Base-by-base conservation (phyloP, 2,888 invertebrate genomes). In the Agrypnus murinus region DNA sequence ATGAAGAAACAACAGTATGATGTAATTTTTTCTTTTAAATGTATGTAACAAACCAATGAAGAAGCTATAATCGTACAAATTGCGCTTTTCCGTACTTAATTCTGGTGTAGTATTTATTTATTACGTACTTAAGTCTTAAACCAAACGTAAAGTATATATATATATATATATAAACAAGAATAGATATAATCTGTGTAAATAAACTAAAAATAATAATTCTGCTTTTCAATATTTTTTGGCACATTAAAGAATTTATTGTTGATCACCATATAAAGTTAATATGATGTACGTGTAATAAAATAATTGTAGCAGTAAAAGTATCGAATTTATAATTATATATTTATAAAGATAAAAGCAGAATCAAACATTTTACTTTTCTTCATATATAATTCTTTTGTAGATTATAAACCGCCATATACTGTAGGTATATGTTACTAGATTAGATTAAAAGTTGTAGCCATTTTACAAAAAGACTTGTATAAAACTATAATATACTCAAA, bases 1-100 rank as follows among this genome's bases (percentile, higher is more conserved):
- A 86, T 73, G 86, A 85, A 76, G 86, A 86, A 81, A 86, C 86
- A 77, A 84, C 86, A 72, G 86, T 86, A 73, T 86, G 38, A 65
- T 36, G 25, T 25, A 3, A 25, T 5, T 25, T 25, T 25, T 25
- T 25, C 5, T 45, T 43, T n/a, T 31, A 25, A 6, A 6, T 40
- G 12, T 50, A 5, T 31, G 17, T 50, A 17, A 19, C 10, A 43
- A 43, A 43, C 19, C 32, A 55, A 55, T 53, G 17, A 65, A 43
- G 31, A 53, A 17, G 34, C 38, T 36, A 34, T 43, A 45, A 57
- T 63, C 14, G 58, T 55, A 58, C 40, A 46, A 55, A 57, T 48
- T 25, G 57, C 32, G 15, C 12, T 53, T 45, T 59, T 32, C 17
- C 31, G 50, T 59, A 59, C 65, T 57, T 65, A n/a, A 12, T 36